phyloP scores from a whole-genome alignment of 2,888 invertebrate species.

The Cancer borealis region DNA sequence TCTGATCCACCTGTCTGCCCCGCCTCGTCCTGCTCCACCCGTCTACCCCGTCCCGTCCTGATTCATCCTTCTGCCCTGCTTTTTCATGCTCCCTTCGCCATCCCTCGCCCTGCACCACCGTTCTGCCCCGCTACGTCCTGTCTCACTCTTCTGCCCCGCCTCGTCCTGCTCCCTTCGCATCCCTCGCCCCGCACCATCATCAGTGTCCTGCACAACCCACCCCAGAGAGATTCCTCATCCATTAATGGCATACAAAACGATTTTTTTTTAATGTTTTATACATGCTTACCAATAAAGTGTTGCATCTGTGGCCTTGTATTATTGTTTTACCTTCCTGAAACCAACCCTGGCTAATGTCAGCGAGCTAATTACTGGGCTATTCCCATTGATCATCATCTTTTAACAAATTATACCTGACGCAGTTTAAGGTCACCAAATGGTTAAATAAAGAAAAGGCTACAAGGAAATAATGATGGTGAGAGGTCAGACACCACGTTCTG shows the following conservation, averaged over 20 bases:
- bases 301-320: background rate
- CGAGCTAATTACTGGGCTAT: too few species aligned
- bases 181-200: background rate
- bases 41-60: background rate
- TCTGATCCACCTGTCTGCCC: background rate
- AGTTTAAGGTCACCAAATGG: too few species aligned
- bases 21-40: background rate
- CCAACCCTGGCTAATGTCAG: background rate
- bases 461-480: too few species aligned
- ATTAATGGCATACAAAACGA: background rate
- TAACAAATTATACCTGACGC: too few species aligned
- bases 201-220: background rate
- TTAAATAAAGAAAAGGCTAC: too few species aligned
- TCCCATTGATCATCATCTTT: too few species aligned
- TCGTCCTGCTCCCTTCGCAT: background rate
- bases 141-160: background rate
- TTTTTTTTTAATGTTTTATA: constrained; percentile 2
- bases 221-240: background rate
- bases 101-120: background rate
- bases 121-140: background rate
- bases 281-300: background rate
- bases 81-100: background rate
- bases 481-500: too few species aligned
- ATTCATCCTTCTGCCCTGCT: background rate
- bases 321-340: background rate